phyloP scores from a whole-genome alignment of 2,113 vertebrate genomes.

The Prunella himalayana region DNA sequence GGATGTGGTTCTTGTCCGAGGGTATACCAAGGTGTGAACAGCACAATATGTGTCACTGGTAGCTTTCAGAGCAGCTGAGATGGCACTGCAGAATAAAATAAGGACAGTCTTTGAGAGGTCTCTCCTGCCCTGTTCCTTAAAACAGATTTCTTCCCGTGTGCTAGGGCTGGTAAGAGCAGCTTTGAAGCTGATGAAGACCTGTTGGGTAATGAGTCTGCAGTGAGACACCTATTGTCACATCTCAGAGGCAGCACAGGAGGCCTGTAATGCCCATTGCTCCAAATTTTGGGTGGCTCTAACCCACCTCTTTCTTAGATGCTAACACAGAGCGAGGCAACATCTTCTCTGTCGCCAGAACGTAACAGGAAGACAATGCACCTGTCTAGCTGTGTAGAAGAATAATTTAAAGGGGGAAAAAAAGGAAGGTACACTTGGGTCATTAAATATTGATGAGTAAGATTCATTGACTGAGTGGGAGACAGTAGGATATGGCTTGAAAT shows the following conservation, averaged over 20 bases:
- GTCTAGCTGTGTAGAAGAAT: conserved; percentile 18
- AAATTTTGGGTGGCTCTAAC: background rate
- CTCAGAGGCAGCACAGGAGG: background rate
- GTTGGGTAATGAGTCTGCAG: background rate
- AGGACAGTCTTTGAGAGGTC: background rate
- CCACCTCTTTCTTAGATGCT: background rate
- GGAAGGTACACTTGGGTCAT: conserved; percentile 30
- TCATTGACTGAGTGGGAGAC: conserved; percentile 60
- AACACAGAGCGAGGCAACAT: background rate
- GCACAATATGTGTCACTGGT: background rate
- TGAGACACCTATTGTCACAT: background rate
- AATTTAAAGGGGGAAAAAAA: background rate
- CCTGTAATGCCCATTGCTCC: background rate
- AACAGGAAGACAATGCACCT: conserved; percentile 7
- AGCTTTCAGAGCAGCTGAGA: conserved; percentile 1
- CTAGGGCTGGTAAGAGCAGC: background rate
- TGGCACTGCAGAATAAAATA: background rate
- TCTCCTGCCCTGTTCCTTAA: background rate
- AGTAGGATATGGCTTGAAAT: conserved; percentile 61
- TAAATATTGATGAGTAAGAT: conserved; percentile 69
- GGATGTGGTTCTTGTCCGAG: conserved; percentile 47
- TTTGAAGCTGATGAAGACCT: conserved; percentile 23
- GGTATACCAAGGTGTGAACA: background rate
- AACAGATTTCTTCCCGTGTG: background rate
- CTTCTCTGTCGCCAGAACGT: background rate